Percentiles rank a stretch among this genome's conserved stretches.
Evolutionary conservation across 1,140 invertebrate genomes (phyloP).

Genomic region (Episyrphus balteatus): DNA sequence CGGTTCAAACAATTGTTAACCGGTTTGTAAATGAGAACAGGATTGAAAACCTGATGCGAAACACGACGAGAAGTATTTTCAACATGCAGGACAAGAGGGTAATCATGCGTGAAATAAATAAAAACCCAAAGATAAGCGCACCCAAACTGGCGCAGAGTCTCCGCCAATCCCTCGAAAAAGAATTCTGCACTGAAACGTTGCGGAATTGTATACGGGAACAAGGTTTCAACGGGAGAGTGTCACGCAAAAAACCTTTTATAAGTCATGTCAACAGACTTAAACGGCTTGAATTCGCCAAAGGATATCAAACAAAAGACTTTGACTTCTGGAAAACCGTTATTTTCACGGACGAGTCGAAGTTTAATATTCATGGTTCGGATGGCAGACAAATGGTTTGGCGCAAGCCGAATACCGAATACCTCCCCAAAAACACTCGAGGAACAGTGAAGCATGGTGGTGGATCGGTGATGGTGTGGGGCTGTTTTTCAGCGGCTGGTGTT

Average conservation of each 20-base stretch:
- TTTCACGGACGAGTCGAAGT: conserved; percentile 1
- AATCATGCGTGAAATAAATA: too few relatives aligned
- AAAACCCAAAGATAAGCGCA: too few relatives aligned
- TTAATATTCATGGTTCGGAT: conserved; percentile 1
- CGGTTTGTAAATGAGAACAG: too few relatives aligned
- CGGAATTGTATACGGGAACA: too few relatives aligned
- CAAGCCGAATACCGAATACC: neutral
- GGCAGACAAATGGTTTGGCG: neutral
- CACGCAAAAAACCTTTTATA: conserved; percentile 1
- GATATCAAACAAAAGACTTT: neutral
- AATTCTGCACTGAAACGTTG: too few relatives aligned
- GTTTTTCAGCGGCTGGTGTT: conserved; percentile 14
- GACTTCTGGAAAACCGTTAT: neutral
- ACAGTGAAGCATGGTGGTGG: conserved; percentile 10
- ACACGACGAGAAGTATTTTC: too few relatives aligned
- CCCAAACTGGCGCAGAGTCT: too few relatives aligned
- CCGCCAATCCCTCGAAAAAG: too few relatives aligned
- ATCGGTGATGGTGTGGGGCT: conserved; percentile 29
- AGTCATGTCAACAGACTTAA: neutral
- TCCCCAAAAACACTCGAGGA: neutral
- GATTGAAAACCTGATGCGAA: too few relatives aligned
- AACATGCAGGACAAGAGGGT: too few relatives aligned
- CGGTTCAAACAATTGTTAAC: too few relatives aligned
- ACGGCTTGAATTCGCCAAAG: neutral
- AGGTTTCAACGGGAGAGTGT: neutral